A percentile compares a stretch with the other conserved stretches of the same genome.
phyloP scores from a whole-genome alignment of 2,888 invertebrate species.

The Nomada fucata region DNA sequence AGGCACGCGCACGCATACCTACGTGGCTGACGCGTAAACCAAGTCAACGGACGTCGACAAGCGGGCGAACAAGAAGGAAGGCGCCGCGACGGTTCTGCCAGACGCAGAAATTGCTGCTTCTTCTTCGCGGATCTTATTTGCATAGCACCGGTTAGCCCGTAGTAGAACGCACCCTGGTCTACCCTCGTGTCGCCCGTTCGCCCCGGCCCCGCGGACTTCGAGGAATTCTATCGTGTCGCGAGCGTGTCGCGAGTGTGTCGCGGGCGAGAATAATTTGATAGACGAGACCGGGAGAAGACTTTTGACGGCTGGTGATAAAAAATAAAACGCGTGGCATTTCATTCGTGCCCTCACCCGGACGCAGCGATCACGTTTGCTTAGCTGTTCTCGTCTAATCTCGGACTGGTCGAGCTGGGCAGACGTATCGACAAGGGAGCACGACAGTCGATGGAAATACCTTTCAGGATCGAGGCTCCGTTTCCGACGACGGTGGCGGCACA shows the following conservation, averaged over 20 bases:
- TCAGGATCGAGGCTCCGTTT: conserved; percentile 48
- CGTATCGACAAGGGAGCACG: no score
- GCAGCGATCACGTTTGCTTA: no score
- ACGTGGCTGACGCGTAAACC: not conserved
- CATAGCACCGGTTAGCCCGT: conserved; percentile 72
- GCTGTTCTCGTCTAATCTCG: no score
- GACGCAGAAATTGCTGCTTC: conserved; percentile 41
- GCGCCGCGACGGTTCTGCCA: conserved; percentile 32
- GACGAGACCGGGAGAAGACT: not conserved
- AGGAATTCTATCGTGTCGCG: not conserved
- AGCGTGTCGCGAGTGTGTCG: not conserved
- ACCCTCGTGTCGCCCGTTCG: no score
- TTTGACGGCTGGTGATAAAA: conserved; percentile 1
- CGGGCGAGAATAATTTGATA: not conserved
- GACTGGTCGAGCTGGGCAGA: no score
- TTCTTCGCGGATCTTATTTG: conserved; percentile 64
- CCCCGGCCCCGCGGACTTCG: not conserved
- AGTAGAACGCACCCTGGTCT: conserved; percentile 50
- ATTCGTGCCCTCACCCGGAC: no score
- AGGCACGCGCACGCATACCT: not conserved
- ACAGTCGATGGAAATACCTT: conserved; percentile 39
- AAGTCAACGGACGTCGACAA: conserved; percentile 28
- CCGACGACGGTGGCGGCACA: conserved; percentile 44
- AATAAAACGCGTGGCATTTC: conserved; percentile 2
- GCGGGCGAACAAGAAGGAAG: conserved; percentile 46